Evolutionary conservation across 2,888 invertebrate species (phyloP), one percentile per base, ranked within the genome.

Genomic region (Chymomyza procnemis): DNA sequence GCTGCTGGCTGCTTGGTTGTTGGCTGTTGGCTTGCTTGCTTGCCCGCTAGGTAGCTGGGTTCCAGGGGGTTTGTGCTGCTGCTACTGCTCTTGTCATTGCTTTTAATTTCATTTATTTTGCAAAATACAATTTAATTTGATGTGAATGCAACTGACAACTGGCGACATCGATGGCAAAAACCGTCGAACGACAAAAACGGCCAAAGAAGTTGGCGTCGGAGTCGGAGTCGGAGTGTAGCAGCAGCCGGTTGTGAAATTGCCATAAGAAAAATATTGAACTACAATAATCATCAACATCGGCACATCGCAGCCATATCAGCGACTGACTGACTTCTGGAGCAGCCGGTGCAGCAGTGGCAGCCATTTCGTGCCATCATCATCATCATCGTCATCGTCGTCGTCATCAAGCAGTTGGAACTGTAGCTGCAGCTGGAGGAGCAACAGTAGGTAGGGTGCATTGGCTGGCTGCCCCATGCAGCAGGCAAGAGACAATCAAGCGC

Each of bases 71-170:
- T 47, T 14, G 5, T 47, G 55, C 18, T 19, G 55, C 76, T 79
- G 66, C 75, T 75, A 19, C 34, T 75, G 78, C 72, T 66, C 80
- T 79, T 85, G 80, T 79, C 83, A 76, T 84, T 79, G 78, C 78
- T 85, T 83, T 84, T 85, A 83, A 84, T 85, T 84, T 84, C 79
- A 85, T 84, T 83, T 84, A 83, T 81, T 78, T 85, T 76, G 79
- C 82, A 80, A 85, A 87, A 85, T 82, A 85, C 85, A 87, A 82
- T 85, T 85, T 87, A 85, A 85, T 87, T 85, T 85, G 85, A 85
- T 85, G 85, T 75, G 87, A 83, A 85, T 87, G 82, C 83, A 80
- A 76, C 82, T 85, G 85, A 85, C 85, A 86, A 79, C 78, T 82
- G 71, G 81, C 84, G 78, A 69, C 62, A 70, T 79, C 84, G 78